Percentiles rank a stretch among this genome's conserved stretches.
These are phyloP conservation scores for Cistogaster globosa DNA, from an alignment of 2,888 invertebrate genomes.

Conservation along the genomic window DNA sequence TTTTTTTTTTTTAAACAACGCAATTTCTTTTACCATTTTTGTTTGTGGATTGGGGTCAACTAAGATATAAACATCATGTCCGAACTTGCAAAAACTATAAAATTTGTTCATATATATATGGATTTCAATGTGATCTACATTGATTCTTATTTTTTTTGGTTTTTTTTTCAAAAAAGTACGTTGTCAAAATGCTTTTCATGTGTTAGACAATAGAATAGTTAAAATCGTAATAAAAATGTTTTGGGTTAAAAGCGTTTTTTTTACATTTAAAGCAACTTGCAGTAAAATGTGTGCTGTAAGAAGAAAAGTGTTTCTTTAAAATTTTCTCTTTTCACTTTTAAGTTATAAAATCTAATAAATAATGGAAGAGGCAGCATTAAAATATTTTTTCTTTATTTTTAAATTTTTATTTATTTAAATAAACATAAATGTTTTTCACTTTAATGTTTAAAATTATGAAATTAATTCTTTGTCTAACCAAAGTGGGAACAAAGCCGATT, in stretches of 20 bases:
- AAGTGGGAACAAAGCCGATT: no score
- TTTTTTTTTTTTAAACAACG: conserved; percentile 35
- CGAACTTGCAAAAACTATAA: conserved; percentile 8
- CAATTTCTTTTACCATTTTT: conserved; percentile 52
- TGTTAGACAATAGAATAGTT: conserved; percentile 16
- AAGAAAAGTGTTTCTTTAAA: conserved; percentile 22
- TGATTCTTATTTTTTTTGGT: not conserved
- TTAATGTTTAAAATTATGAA: no score
- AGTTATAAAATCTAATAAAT: no score
- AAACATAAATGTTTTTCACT: no score
- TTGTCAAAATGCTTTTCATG: conserved; percentile 19
- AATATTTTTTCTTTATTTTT: no score
- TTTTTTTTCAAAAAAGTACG: conserved; percentile 3
- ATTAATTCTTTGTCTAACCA: no score
- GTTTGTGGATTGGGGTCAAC: conserved; percentile 57
- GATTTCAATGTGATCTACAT: conserved; percentile 52
- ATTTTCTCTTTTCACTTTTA: not conserved
- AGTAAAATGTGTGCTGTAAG: not conserved
- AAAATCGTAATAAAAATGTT: conserved; percentile 27
- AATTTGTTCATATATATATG: conserved; percentile 32
- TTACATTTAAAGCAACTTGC: conserved; percentile 2
- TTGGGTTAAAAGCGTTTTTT: not conserved
- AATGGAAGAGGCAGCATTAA: no score
- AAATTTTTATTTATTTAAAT: no score
- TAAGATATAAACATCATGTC: conserved; percentile 50